Evolutionary conservation across 2,113 vertebrate genomes (phyloP).

Genomic region (Datnioides undecimradiatus): DNA sequence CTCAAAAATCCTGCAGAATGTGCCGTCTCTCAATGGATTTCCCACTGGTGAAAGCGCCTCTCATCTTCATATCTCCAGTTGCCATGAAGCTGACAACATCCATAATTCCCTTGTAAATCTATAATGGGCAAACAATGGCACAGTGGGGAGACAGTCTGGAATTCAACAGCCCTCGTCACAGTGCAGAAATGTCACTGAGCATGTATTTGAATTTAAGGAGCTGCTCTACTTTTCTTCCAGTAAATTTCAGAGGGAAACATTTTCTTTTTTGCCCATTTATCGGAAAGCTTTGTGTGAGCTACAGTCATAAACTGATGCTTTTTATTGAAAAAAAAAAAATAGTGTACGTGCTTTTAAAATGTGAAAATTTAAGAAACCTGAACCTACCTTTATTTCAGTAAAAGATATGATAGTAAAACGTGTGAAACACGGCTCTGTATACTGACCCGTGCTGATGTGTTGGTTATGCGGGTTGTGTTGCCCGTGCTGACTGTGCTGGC

Average conservation of each 20-base stretch:
- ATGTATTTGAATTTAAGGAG: not conserved
- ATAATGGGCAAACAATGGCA: constrained; percentile 31
- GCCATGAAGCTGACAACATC: constrained; percentile 35
- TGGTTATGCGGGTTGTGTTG: constrained; percentile 76
- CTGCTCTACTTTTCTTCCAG: not conserved
- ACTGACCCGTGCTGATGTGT: constrained; percentile 85
- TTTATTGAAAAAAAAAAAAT: too few species aligned
- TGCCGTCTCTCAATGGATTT: constrained; percentile 39
- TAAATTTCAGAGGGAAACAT: not conserved
- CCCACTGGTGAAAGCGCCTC: constrained; percentile 23
- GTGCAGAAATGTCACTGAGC: not conserved
- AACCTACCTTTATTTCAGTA: not conserved
- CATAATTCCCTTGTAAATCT: constrained; percentile 41
- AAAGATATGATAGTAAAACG: not conserved
- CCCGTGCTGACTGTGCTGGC: constrained; percentile 80
- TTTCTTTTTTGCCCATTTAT: too few species aligned
- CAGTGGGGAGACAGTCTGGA: constrained; percentile 7
- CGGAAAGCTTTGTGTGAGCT: too few species aligned
- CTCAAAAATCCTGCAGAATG: constrained; percentile 32
- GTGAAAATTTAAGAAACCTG: not conserved
- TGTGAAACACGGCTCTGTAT: not conserved
- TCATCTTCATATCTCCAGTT: not conserved
- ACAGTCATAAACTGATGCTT: not conserved
- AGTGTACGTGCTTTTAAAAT: not conserved
- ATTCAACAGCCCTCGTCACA: constrained; percentile 6